A percentile compares a stretch with the other conserved stretches of the same genome.
Evolutionary conservation across 2,888 invertebrate genomes (phyloP).

Genomic region (Agrochola lychnidis): DNA sequence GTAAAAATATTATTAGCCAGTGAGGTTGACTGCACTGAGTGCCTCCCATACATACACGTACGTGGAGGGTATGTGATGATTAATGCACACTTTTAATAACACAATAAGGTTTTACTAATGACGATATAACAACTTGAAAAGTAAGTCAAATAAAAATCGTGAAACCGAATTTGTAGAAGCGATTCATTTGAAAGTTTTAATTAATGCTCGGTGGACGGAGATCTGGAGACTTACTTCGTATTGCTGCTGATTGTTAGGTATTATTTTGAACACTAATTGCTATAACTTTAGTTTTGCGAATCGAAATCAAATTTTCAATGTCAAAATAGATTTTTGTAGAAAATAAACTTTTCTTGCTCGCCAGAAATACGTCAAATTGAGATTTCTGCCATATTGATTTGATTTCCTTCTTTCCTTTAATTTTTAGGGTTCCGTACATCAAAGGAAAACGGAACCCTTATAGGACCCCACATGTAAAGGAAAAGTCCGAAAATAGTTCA

Average conservation of each 20-base stretch:
- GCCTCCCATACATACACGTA: background rate
- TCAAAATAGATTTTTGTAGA: no score
- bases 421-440: no score
- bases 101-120: background rate
- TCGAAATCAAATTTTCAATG: no score
- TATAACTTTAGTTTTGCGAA: background rate
- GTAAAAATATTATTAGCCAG: background rate
- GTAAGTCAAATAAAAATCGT: slow-evolving; percentile 5
- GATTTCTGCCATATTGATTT: no score
- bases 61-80: background rate
- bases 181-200: slow-evolving; percentile 36
- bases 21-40: background rate
- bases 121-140: background rate
- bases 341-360: no score
- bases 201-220: background rate
- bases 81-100: background rate
- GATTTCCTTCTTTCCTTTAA: no score
- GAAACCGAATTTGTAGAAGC: slow-evolving; percentile 9
- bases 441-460: no score
- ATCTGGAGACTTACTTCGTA: background rate
- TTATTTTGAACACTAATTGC: slow-evolving; percentile 23
- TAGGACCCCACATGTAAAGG: no score
- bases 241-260: slow-evolving; percentile 2
- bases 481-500: no score
- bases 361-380: no score